Evolutionary conservation across 2,113 vertebrate genomes (phyloP).

Genomic region (Equus przewalskii): DNA sequence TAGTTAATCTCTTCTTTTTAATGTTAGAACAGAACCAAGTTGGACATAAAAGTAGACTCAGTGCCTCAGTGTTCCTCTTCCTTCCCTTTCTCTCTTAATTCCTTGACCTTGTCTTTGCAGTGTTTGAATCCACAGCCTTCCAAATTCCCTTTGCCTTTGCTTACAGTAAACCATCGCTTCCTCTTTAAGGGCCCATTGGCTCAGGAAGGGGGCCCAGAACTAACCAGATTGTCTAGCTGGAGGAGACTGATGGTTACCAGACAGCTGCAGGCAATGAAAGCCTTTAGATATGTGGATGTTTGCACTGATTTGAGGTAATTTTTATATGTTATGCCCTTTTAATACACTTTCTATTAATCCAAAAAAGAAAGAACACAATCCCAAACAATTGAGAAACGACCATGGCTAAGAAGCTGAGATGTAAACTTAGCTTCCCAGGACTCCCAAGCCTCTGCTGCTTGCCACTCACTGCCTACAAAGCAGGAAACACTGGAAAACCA

Average conservation of each 20-base stretch:
- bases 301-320: not conserved
- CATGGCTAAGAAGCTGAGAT: not conserved
- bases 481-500: not conserved
- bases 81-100: not conserved
- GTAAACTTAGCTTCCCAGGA: not conserved
- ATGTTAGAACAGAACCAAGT: not conserved
- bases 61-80: not conserved
- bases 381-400: not conserved
- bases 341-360: not conserved
- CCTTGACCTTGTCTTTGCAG: not conserved
- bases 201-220: not conserved
- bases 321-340: not conserved
- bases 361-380: not conserved
- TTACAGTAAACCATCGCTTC: not conserved
- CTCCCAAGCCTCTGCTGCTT: not conserved
- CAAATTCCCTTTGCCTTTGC: not conserved
- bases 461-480: not conserved
- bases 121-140: not conserved
- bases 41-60: not conserved
- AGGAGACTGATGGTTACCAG: not conserved
- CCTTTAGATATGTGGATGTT: not conserved
- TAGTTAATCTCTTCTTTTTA: conserved; percentile 5
- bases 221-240: not conserved
- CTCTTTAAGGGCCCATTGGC: not conserved
- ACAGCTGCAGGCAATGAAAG: not conserved